Evolutionary conservation across 2,113 vertebrate genomes (phyloP), one percentile per base, ranked within the genome.

Genomic region (Cisticola juncidis): DNA sequence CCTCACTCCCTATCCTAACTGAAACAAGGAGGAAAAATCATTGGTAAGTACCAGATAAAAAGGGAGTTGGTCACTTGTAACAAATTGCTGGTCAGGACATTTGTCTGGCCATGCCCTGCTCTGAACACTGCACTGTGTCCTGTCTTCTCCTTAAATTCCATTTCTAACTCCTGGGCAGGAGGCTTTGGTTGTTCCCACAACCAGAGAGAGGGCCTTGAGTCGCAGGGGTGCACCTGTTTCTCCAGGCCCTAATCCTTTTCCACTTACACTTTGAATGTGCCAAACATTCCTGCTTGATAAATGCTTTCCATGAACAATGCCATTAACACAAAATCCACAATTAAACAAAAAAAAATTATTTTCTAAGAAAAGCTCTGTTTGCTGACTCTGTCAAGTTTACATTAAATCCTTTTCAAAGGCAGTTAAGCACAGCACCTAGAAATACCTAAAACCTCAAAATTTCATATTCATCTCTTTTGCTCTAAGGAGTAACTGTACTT

Each of bases 281-380:
- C 48, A 81, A 81, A 64, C 3, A 14, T 31, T 33, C 45, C 35
- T 60, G 18, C 21, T 61, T 29, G 53, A 81, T 28, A 9, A 81
- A 58, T 2, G 14, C 4, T 14, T 33, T 48, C 50, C 1, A 1
- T 7, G 40, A 81, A 81, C 1, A 1, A 81, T 65, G 4, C 9
- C 11, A 51, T 48, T 79, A 56, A 57, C 28, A 36, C 36, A 85
- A 65, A 77, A 79, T 11, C 38, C 42, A 61, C 36, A 47, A 9
- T 26, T 66, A 53, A 79, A 40, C 42, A 51, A 6, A 81, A 68
- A 85, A 36, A 35, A 25, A 42, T 84, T 45, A 8, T 47, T 47
- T 21, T 73, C 29, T 70, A 51, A 65, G 45, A 60, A 81, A 88
- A 53, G 12, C 38, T 36, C 0, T 29, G 13, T 12, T 56, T 82